Percentiles rank a stretch among this genome's conserved stretches.
Evolutionary conservation across 2,888 invertebrate species (phyloP).

Genomic region (Volucella inanis): DNA sequence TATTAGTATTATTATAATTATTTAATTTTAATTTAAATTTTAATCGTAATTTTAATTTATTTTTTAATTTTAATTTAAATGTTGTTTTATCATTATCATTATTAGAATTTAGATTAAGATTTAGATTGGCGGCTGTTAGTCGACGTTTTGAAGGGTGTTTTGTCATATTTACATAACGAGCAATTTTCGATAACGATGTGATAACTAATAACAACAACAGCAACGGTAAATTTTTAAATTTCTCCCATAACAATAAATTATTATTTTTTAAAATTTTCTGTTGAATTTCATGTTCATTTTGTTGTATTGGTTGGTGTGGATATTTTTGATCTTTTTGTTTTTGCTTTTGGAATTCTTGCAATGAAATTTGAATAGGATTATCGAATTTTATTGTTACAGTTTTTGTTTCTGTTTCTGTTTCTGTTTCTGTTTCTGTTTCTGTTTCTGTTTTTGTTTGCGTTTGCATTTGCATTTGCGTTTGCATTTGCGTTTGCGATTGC

Average conservation of each 20-base stretch:
- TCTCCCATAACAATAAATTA: constrained; percentile 42
- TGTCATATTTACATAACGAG: constrained; percentile 74
- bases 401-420: constrained; percentile 63
- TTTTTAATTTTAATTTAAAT: not conserved
- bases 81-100: constrained; percentile 25
- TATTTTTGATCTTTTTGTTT: constrained; percentile 29
- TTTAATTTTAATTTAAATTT: constrained; percentile 64
- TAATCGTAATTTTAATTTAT: constrained; percentile 30
- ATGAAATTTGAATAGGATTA: constrained; percentile 57
- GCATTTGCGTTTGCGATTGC: not conserved
- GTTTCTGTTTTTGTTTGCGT: too few relatives aligned
- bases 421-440: constrained; percentile 54
- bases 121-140: constrained; percentile 64
- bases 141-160: constrained; percentile 63
- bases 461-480: constrained; percentile 40
- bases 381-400: constrained; percentile 70
- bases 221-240: constrained; percentile 62
- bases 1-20: constrained; percentile 46
- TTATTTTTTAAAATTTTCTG: not conserved
- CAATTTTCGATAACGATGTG: constrained; percentile 77
- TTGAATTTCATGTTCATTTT: not conserved
- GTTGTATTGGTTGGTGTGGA: constrained; percentile 66
- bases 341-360: constrained; percentile 47
- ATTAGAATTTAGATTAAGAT: not conserved
- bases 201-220: constrained; percentile 73